Conservation (phyloP, 2,113 vertebrate genomes). For the Gasterosteus nipponicus region DNA sequence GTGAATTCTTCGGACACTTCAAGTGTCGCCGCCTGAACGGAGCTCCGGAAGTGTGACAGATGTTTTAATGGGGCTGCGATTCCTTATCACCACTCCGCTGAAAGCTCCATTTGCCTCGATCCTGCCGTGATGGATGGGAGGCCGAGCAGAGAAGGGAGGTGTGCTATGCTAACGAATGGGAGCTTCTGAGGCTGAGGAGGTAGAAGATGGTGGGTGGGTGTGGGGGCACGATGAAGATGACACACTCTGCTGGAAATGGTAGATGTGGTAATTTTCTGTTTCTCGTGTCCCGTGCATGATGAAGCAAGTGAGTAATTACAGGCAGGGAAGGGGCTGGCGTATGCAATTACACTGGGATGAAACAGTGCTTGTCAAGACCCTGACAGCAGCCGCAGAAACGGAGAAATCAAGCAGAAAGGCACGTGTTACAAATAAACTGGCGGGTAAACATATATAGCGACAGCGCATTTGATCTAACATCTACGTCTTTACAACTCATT, state of each 20-base stretch:
- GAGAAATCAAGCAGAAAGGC: constrained; percentile 66
- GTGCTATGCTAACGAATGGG: constrained; percentile 62
- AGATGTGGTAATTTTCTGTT: constrained; percentile 67
- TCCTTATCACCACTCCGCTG: constrained; percentile 74
- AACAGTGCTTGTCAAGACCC: constrained; percentile 59
- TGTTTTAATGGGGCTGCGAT: constrained; percentile 67
- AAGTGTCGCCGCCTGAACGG: constrained; percentile 11
- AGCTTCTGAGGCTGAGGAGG: constrained; percentile 6
- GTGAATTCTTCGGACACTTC: background rate
- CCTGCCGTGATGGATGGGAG: constrained; percentile 63
- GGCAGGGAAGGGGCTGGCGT: constrained; percentile 16
- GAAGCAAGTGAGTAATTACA: constrained; percentile 69
- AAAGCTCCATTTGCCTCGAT: constrained; percentile 71
- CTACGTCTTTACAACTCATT: constrained; percentile 63
- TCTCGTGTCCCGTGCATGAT: constrained; percentile 61
- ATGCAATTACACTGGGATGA: constrained; percentile 62
- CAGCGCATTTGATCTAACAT: constrained; percentile 58
- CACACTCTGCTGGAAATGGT: constrained; percentile 51
- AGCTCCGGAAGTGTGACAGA: constrained; percentile 66
- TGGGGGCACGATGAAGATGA: constrained; percentile 24
- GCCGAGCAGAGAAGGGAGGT: constrained; percentile 24
- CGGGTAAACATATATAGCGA: constrained; percentile 64
- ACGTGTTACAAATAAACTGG: constrained; percentile 57
- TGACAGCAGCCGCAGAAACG: constrained; percentile 26
- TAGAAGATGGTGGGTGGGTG: background rate